A percentile compares a stretch with the other conserved stretches of the same genome.
Conservation (phyloP, 2,797 vertebrate species). For the Sebastiscus tertius region DNA sequence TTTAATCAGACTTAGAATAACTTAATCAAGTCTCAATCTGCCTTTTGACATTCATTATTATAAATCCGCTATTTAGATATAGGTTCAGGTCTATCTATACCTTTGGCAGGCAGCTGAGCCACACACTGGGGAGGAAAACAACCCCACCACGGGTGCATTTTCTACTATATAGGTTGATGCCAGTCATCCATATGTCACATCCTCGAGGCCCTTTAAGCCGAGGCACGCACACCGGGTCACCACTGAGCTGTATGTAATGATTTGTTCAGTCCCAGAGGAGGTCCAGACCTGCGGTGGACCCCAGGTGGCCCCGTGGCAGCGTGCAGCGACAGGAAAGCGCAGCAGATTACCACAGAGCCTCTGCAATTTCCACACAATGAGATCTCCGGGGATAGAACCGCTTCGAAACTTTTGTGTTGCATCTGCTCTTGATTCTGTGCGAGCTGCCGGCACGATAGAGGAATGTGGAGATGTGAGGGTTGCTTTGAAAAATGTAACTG, state of each 20-base stretch:
- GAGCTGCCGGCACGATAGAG: conserved; percentile 23
- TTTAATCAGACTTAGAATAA: conserved; percentile 9
- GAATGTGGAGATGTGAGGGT: conserved; percentile 6
- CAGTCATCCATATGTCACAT: conserved; percentile 27
- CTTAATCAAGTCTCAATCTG: conserved; percentile 1
- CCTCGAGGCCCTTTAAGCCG: conserved; percentile 28
- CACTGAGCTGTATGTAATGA: conserved; percentile 43
- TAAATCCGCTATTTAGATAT: conserved; percentile 3
- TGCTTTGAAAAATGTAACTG: conserved; percentile 28
- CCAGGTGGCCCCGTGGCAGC: conserved; percentile 56
- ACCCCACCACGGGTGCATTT: neutral
- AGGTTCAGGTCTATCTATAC: neutral
- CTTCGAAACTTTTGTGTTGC: conserved; percentile 32
- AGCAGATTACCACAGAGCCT: conserved; percentile 44
- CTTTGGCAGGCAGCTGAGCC: conserved; percentile 15
- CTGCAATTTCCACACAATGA: conserved; percentile 59
- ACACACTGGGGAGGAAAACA: neutral
- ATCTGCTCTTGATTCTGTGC: conserved; percentile 31
- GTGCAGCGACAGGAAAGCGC: conserved; percentile 40
- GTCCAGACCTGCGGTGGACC: conserved; percentile 44
- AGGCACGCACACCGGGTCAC: conserved; percentile 19
- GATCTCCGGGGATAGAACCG: conserved; percentile 49
- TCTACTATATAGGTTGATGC: neutral
- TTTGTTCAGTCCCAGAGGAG: conserved; percentile 50
- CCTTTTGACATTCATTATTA: conserved; percentile 19